Evolutionary conservation across 2,888 invertebrate species (phyloP).

Genomic region (Hypomecis punctinalis): DNA sequence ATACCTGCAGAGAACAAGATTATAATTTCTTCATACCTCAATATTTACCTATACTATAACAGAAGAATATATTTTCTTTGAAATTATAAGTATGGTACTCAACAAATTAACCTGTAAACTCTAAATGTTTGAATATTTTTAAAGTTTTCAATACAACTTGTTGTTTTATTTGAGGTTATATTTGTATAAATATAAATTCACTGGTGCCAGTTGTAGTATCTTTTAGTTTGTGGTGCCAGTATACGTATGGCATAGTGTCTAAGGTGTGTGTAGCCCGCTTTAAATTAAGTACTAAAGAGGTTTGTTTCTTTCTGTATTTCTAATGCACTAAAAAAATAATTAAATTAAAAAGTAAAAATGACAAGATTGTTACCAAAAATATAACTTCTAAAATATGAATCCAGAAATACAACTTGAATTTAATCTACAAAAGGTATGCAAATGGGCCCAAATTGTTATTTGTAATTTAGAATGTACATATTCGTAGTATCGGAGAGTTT

Average conservation of each 20-base stretch:
- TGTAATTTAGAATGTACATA: neutral
- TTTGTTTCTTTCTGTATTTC: too few species aligned
- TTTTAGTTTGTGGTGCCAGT: too few species aligned
- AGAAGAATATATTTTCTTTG: too few species aligned
- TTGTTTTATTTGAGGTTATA: neutral
- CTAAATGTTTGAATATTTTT: too few species aligned
- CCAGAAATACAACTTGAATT: constrained; percentile 25
- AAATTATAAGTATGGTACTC: too few species aligned
- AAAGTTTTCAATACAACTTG: too few species aligned
- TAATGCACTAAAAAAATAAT: constrained; percentile 25
- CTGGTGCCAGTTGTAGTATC: too few species aligned
- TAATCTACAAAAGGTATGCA: constrained; percentile 21
- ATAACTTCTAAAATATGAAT: constrained; percentile 24
- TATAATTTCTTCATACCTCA: neutral
- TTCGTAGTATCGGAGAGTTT: too few species aligned
- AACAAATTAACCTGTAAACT: too few species aligned
- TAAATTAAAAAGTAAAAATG: constrained; percentile 36
- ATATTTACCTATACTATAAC: too few species aligned
- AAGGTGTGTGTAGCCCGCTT: too few species aligned
- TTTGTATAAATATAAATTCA: neutral
- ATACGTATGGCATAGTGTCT: neutral
- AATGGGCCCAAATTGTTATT: neutral
- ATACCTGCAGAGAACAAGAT: neutral
- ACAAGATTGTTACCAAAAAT: constrained; percentile 17
- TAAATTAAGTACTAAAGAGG: neutral